Percentiles rank a stretch among this genome's conserved stretches.
Conservation (phyloP, 2,113 vertebrate species). For the Spermophilus dauricus region DNA sequence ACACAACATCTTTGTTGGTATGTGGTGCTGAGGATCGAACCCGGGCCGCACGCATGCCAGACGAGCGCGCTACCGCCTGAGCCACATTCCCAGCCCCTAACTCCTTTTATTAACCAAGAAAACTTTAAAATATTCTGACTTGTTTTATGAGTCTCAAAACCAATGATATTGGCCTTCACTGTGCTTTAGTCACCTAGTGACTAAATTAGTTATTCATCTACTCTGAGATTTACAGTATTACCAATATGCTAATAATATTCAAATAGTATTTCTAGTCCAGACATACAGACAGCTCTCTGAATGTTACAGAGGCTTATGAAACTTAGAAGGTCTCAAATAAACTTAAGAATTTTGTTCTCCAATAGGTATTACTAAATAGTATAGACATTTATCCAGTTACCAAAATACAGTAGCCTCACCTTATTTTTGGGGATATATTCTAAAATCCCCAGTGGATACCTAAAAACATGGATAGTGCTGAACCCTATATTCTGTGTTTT, state of each 20-base stretch:
- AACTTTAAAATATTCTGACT: background rate
- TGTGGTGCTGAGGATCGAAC: too few relatives aligned
- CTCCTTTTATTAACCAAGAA: background rate
- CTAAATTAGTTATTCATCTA: background rate
- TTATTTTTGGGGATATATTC: background rate
- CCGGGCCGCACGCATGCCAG: too few relatives aligned
- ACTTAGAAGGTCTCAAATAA: slow-evolving; percentile 43
- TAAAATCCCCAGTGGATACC: background rate
- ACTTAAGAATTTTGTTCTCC: background rate
- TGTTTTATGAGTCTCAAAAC: slow-evolving; percentile 8
- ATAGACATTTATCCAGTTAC: background rate
- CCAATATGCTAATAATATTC: background rate
- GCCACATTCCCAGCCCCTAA: background rate
- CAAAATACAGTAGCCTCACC: background rate
- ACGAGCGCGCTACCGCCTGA: too few relatives aligned
- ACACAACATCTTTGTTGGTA: too few relatives aligned
- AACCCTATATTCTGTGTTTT: background rate
- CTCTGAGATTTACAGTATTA: slow-evolving; percentile 26
- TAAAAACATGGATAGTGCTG: background rate
- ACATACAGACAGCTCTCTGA: background rate
- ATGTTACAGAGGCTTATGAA: slow-evolving; percentile 6
- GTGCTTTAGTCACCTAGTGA: background rate
- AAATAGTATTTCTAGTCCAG: background rate
- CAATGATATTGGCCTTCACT: background rate
- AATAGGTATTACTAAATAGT: background rate